Base-by-base conservation (phyloP, 1,140 invertebrate species). In the Drosophila auraria region DNA sequence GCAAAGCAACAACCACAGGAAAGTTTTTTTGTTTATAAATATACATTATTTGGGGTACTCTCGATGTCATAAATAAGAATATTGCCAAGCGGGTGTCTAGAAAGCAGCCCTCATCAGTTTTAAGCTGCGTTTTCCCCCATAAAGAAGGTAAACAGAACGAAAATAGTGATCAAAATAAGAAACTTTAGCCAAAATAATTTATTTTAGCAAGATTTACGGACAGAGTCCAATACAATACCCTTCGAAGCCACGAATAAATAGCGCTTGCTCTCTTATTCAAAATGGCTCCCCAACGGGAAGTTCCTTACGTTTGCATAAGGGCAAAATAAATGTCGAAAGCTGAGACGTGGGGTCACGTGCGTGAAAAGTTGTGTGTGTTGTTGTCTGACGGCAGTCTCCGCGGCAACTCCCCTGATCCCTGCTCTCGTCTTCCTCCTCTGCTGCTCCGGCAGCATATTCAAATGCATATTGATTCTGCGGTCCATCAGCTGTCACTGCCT, bases 391-490 rank as follows among this genome's bases (percentile, higher is more conserved):
- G 51, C 23, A 49, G 25, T 42, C 25, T 49, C 23, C 36, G n/a
- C 23, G 62, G 17, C 36, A 64, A 15, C 12, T 27, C 33, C 30
- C 50, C 20, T 14, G 49, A 47, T 50, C 14, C 47, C 17, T 25
- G 7, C 30, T 27, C n/a, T 47, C 36, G 33, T 11, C n/a, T 51
- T n/a, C 20, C 17, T 15, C 17, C 11, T 25, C 20, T 47, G 44
- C 54, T 57, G 42, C 63, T 44, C 5, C 17, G 44, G 45, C 51
- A 74, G 60, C 81, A 81, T 83, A 87, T 86, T 81, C 74, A 89
- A 90, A 90, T 90, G 86, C 79, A 90, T 89, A 90, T 90, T 90
- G 86, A 89, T 89, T 89, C 86, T 89, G 86, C 64, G 86, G 78
- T 82, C 77, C 73, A 78, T 74, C 71, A 61, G 75, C 45, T 83